phyloP scores from a whole-genome alignment of 2,113 vertebrate genomes.

The Oncorhynchus kisutch region DNA sequence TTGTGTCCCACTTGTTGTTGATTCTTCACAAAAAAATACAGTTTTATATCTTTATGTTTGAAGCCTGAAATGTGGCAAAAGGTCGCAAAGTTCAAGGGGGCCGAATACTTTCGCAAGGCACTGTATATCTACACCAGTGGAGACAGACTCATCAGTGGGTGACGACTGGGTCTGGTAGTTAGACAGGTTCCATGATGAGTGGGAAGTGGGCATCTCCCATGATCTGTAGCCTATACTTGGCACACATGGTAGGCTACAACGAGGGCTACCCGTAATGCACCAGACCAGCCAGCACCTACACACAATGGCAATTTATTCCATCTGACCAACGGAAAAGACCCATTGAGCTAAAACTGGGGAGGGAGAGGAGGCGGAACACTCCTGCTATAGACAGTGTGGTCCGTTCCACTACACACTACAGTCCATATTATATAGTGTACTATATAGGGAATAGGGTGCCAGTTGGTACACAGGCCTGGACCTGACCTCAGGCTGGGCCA shows the following conservation, averaged over 20 bases:
- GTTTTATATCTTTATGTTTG: too few species aligned
- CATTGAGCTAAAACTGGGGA: not conserved
- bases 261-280: too few species aligned
- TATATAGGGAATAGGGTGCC: not conserved
- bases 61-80: too few species aligned
- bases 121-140: too few species aligned
- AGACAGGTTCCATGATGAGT: not conserved
- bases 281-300: not conserved
- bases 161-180: not conserved
- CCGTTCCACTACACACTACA: not conserved
- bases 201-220: too few species aligned
- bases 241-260: not conserved
- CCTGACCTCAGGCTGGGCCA: not conserved
- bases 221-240: too few species aligned
- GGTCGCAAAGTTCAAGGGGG: too few species aligned
- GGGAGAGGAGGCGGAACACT: not conserved
- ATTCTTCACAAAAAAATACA: too few species aligned
- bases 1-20: too few species aligned
- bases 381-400: not conserved
- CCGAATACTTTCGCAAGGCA: too few species aligned
- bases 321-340: not conserved
- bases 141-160: too few species aligned
- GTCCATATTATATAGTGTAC: not conserved
- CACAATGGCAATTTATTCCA: not conserved
- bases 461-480: not conserved